A percentile compares a stretch with the other conserved stretches of the same genome.
Conservation (phyloP, 1,140 invertebrate genomes). For the Planococcus citri region DNA sequence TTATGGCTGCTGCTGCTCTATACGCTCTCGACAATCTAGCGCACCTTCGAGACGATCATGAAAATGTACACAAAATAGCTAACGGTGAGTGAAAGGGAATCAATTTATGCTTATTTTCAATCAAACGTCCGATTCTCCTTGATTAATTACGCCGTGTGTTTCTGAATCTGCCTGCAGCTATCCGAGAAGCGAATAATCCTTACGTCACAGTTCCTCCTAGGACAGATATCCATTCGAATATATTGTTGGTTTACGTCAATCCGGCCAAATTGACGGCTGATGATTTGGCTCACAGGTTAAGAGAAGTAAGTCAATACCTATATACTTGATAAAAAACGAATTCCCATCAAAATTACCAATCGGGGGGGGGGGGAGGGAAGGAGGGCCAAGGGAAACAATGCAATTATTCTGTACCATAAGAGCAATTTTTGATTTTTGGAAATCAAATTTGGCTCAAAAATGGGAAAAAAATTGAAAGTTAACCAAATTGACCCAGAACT, state of each 20-base stretch:
- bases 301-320: neutral
- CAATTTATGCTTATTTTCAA: neutral
- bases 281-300: neutral
- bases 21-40: constrained; percentile 66
- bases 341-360: too few relatives aligned
- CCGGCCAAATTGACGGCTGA: neutral
- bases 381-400: too few relatives aligned
- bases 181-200: constrained; percentile 1
- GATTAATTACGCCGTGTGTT: too few relatives aligned
- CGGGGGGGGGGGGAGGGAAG: too few relatives aligned
- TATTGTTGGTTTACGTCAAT: neutral
- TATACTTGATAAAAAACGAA: too few relatives aligned
- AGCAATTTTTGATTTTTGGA: too few relatives aligned
- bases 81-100: constrained; percentile 38
- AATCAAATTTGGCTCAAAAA: too few relatives aligned
- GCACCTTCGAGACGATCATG: constrained; percentile 59
- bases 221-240: neutral
- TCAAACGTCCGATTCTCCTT: too few relatives aligned
- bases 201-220: neutral
- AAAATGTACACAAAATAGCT: constrained; percentile 51
- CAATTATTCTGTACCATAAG: too few relatives aligned
- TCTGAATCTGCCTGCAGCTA: too few relatives aligned
- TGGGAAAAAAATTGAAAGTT: too few relatives aligned
- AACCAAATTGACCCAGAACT: too few relatives aligned
- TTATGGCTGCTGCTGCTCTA: constrained; percentile 76